A percentile compares a stretch with the other conserved stretches of the same genome.
These are phyloP conservation scores for Phalanger gymnotis DNA, from an alignment of 2,797 vertebrate genomes.

Conservation along the genomic window DNA sequence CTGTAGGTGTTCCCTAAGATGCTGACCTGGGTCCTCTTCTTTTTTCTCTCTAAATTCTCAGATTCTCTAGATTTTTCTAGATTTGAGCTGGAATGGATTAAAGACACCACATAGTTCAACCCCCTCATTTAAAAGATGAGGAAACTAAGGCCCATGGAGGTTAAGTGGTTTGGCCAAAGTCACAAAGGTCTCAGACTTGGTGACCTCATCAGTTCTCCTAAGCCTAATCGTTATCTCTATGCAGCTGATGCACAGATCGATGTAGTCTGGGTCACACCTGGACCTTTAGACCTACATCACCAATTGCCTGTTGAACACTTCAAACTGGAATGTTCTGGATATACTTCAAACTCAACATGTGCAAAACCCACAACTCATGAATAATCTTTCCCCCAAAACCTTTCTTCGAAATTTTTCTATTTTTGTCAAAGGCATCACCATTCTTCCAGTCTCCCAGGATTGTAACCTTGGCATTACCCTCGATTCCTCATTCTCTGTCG, in stretches of 20 bases:
- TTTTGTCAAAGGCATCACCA: background rate
- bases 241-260: background rate
- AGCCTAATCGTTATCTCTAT: background rate
- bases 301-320: background rate
- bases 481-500: background rate
- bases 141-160: background rate
- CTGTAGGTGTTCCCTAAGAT: background rate
- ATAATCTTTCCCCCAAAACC: background rate
- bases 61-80: background rate
- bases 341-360: background rate
- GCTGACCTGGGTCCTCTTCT: background rate
- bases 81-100: background rate
- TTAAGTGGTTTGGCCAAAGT: too few relatives aligned
- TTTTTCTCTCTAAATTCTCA: background rate
- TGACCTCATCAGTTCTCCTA: too few relatives aligned
- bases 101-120: background rate
- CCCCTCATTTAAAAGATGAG: background rate
- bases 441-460: background rate
- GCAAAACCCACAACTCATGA: background rate
- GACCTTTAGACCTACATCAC: background rate
- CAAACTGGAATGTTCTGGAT: background rate
- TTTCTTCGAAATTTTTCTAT: background rate
- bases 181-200: too few relatives aligned
- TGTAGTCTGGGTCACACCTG: background rate
- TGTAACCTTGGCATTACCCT: background rate